Conservation (phyloP, 1,140 invertebrate species). For the Pogonognathellus flavescens region DNA sequence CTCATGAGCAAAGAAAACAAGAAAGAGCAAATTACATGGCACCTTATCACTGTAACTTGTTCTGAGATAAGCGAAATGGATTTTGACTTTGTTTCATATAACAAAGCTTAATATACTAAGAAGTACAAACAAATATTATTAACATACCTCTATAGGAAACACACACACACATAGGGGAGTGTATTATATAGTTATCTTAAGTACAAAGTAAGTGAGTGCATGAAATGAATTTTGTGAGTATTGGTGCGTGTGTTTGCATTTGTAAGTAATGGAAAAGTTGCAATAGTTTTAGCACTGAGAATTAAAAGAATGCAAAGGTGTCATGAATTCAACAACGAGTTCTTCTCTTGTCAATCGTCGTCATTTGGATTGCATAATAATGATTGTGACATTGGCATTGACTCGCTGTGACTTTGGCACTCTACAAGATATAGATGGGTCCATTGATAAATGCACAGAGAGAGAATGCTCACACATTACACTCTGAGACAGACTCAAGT, state of each 20-base stretch:
- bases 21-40: constrained; percentile 40
- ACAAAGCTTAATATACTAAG: no score
- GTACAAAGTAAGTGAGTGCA: not conserved
- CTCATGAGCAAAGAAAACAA: constrained; percentile 26
- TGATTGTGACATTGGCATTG: constrained; percentile 31
- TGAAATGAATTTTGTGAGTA: not conserved
- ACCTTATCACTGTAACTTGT: constrained; percentile 42
- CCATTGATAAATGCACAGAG: not conserved
- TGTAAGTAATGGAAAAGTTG: not conserved
- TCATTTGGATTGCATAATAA: constrained; percentile 47
- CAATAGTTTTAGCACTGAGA: no score
- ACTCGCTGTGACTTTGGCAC: not conserved
- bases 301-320: constrained; percentile 14
- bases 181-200: not conserved
- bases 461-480: not conserved
- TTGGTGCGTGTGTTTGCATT: not conserved
- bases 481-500: not conserved
- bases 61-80: constrained; percentile 33
- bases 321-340: constrained; percentile 39
- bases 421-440: constrained; percentile 12
- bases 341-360: constrained; percentile 33
- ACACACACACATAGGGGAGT: no score
- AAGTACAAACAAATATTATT: no score
- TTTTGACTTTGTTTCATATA: not conserved
- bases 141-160: no score